Evolutionary conservation across 2,113 vertebrate genomes (phyloP), one percentile per base, ranked within the genome.

Genomic region (Platichthys flesus): DNA sequence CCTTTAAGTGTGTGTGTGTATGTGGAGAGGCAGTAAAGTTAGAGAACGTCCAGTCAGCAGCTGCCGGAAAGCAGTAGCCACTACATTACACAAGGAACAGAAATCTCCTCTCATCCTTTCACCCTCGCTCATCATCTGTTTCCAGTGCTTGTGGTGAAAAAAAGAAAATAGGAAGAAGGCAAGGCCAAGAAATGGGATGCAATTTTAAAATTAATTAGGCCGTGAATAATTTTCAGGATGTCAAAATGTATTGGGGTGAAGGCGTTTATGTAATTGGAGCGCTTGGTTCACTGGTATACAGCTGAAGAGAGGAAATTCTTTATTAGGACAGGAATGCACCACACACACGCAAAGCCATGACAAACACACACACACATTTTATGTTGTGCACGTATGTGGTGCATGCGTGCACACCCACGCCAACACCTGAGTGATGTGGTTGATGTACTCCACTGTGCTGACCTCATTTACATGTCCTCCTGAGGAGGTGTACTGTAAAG

Each of bases 151-250:
- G 76, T 86, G 67, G 84, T 83, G 20, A 9, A 54, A 21, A 40
- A 71, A 66, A 55, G n/a, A 57, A 57, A 35, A 57, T 28, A 52
- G 60, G 20, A 67, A 20, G 63, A 64, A 7, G 56, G 49, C 61
- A 67, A 78, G 76, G 73, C 77, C 74, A 78, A 83, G 73, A 88
- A 80, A 85, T 26, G 63, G 76, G 74, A 92, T 83, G 87, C 76
- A 87, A 83, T 91, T 91, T 88, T 79, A 85, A 69, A 87, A 88
- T 42, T 85, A 93, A 88, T 85, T 88, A 85, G 85, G 71, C 82
- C 58, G 82, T 90, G 89, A 89, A 91, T 90, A 88, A 86, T 92
- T 83, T 88, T 80, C 79, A 84, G 83, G 83, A 90, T 90, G 88
- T 91, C 88, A 89, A 80, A 88, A 85, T 90, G 88, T 88, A 83